Conservation (phyloP, 2,888 invertebrate genomes). For the Odontocolon sp. region DNA sequence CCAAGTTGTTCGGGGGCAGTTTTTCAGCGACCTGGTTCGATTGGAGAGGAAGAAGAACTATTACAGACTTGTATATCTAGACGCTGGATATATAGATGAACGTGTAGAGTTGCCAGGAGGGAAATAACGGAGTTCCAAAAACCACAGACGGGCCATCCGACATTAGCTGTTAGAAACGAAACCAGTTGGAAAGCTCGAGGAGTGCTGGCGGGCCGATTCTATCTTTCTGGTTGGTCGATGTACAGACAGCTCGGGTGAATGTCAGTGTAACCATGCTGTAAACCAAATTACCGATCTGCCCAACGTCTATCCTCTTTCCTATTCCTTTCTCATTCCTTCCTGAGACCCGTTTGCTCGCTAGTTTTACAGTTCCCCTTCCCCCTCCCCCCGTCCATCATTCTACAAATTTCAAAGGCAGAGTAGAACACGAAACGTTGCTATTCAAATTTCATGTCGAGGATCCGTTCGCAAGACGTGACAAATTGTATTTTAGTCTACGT, state of each 20-base stretch:
- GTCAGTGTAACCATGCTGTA: conserved; percentile 11
- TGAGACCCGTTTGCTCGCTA: not conserved
- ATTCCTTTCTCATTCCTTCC: not conserved
- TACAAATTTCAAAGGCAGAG: too few relatives aligned
- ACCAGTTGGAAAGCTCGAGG: conserved; percentile 70
- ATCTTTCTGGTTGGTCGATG: conserved; percentile 33
- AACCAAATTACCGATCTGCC: not conserved
- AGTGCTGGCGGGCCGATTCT: conserved; percentile 38
- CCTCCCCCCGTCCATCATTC: too few relatives aligned
- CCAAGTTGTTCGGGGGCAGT: not conserved
- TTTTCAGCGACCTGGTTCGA: not conserved
- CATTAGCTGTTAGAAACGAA: conserved; percentile 78
- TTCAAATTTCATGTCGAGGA: conserved; percentile 1
- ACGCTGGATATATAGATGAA: not conserved
- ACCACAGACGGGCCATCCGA: conserved; percentile 70
- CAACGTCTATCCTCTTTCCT: conserved; percentile 13
- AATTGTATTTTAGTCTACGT: not conserved
- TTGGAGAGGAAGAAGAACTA: not conserved
- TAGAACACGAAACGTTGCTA: not conserved
- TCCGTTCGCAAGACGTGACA: not conserved
- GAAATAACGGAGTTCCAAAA: conserved; percentile 76
- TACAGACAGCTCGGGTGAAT: conserved; percentile 10
- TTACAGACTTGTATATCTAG: not conserved
- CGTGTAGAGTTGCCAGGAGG: conserved; percentile 55
- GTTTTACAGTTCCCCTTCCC: too few relatives aligned